Conservation (phyloP, 64 coral and sea anemone genomes). For the Porites lutea region DNA sequence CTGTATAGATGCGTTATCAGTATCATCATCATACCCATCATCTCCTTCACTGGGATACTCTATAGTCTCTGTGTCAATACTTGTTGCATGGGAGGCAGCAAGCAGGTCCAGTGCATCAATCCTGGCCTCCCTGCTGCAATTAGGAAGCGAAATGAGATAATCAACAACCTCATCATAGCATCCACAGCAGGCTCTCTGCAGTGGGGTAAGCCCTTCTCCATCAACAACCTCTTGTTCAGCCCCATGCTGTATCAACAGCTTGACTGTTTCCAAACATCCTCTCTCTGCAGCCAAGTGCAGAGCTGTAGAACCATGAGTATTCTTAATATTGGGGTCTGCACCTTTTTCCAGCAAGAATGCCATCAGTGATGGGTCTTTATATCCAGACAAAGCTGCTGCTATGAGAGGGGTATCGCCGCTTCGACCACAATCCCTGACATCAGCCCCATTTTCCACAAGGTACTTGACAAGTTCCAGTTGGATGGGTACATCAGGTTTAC, state of each 20-base stretch:
- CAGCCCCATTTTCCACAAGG: conserved; percentile 74
- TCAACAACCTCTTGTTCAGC: conserved; percentile 13
- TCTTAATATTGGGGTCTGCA: conserved; percentile 54
- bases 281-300: conserved; percentile 69
- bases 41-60: conserved; percentile 58
- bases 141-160: conserved; percentile 55
- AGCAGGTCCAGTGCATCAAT: conserved; percentile 69
- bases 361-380: conserved; percentile 63
- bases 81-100: conserved; percentile 58
- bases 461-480: conserved; percentile 68
- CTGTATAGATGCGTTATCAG: conserved; percentile 23
- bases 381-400: conserved; percentile 64
- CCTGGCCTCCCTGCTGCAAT: conserved; percentile 46
- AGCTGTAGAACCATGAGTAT: conserved; percentile 49
- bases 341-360: conserved; percentile 52
- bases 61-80: conserved; percentile 62
- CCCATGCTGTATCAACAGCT: conserved; percentile 43
- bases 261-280: conserved; percentile 63
- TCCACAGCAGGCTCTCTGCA: conserved; percentile 31
- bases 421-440: conserved; percentile 17
- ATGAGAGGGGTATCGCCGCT: conserved; percentile 57
- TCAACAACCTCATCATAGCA: conserved; percentile 69
- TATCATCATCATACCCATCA: conserved; percentile 36
- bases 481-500: conserved; percentile 42
- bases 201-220: conserved; percentile 31